phyloP scores from a whole-genome alignment of 2,797 vertebrate species.

The Sphenopsis melanotis region DNA sequence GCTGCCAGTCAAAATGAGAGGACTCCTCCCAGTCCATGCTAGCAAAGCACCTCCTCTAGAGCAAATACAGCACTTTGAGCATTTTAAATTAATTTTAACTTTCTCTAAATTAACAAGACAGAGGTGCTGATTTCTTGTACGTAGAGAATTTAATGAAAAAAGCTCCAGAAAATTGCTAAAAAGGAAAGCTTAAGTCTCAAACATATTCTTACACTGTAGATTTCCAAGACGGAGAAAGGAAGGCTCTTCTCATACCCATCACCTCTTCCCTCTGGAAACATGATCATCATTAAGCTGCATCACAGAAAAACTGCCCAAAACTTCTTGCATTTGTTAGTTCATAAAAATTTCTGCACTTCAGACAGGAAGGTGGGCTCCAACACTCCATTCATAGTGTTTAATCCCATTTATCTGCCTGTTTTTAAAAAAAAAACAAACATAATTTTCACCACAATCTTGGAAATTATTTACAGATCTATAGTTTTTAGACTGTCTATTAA shows the following conservation, averaged over 20 bases:
- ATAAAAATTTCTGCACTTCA: background rate
- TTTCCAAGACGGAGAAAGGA: background rate
- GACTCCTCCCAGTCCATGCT: background rate
- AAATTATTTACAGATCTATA: background rate
- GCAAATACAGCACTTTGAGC: fast-evolving
- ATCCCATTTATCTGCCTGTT: background rate
- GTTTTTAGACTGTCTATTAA: background rate
- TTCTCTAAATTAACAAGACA: background rate
- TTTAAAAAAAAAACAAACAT: too few species aligned
- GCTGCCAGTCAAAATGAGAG: background rate
- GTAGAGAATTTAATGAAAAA: background rate
- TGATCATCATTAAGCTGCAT: background rate
- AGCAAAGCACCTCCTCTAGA: background rate
- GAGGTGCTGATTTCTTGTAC: background rate
- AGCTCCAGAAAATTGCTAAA: background rate
- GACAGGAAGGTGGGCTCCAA: background rate
- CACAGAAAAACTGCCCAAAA: background rate
- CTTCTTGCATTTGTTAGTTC: background rate
- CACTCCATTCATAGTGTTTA: background rate
- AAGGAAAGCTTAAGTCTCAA: background rate
- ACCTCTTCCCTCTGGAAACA: background rate
- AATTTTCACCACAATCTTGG: background rate
- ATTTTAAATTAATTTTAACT: background rate
- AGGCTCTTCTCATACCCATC: background rate
- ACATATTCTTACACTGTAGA: background rate